These are phyloP conservation scores for Dicranocentrus wangi DNA, from an alignment of 2,888 invertebrate species.

Conservation along the genomic window DNA sequence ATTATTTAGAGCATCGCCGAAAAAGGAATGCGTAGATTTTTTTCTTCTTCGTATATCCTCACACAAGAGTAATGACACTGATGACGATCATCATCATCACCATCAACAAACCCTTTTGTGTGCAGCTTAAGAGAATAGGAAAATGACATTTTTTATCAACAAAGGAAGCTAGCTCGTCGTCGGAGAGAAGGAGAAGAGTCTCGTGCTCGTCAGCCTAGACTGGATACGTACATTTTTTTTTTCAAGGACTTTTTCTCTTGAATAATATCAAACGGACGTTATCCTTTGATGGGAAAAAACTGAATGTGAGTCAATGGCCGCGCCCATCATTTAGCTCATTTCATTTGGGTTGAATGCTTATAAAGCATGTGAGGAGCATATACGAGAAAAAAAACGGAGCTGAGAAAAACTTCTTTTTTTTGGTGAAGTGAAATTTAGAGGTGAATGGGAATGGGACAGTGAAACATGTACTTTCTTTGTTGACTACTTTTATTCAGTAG, in stretches of 20 bases:
- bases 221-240: too few species aligned
- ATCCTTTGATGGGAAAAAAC: neutral
- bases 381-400: neutral
- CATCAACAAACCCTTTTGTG: slow-evolving; percentile 14
- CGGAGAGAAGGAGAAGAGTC: too few species aligned
- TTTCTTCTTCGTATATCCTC: neutral
- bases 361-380: neutral
- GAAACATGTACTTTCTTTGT: slow-evolving; percentile 18
- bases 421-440: too few species aligned
- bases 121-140: slow-evolving; percentile 32
- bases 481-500: neutral
- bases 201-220: too few species aligned
- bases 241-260: too few species aligned
- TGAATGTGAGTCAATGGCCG: slow-evolving; percentile 34
- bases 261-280: too few species aligned
- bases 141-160: slow-evolving; percentile 21
- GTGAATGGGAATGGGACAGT: too few species aligned
- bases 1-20: neutral
- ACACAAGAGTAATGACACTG: slow-evolving; percentile 8
- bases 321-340: slow-evolving; percentile 40
- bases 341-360: slow-evolving; percentile 11
- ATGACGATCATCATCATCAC: slow-evolving; percentile 34
- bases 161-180: too few species aligned
- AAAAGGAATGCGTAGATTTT: neutral
- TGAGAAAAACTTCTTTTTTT: too few species aligned